phyloP scores from a whole-genome alignment of 2,797 vertebrate species.

The Dallia pectoralis region DNA sequence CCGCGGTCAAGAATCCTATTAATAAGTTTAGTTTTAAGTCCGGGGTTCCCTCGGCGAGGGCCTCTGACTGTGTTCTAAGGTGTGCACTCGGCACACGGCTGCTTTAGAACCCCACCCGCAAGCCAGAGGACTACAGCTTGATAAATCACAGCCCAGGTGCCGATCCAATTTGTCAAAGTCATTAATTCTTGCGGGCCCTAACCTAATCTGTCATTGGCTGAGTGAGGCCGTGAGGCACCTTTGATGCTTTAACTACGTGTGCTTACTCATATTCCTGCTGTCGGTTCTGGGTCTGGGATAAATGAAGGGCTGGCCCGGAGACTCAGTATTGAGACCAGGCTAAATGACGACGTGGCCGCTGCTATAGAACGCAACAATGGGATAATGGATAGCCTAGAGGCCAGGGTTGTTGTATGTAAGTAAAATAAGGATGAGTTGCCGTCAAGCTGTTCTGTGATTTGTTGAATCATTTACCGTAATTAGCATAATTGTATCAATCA shows the following conservation, averaged over 20 bases:
- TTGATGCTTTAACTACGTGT: slow-evolving; percentile 58
- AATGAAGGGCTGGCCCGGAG: slow-evolving; percentile 57
- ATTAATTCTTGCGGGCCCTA: slow-evolving; percentile 83
- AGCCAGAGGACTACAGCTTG: slow-evolving; percentile 71
- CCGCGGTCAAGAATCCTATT: slow-evolving; percentile 76
- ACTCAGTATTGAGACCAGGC: slow-evolving; percentile 1
- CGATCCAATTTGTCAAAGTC: slow-evolving; percentile 84
- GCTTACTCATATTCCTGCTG: slow-evolving; percentile 49
- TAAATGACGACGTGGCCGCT: neutral
- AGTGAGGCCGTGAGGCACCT: slow-evolving; percentile 60
- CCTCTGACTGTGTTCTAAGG: slow-evolving; percentile 42
- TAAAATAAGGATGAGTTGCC: no score
- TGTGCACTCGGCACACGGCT: slow-evolving; percentile 65
- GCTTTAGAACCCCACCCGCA: slow-evolving; percentile 62
- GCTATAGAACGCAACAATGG: no score
- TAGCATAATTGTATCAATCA: no score
- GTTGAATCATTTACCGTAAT: no score
- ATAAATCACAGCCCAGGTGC: slow-evolving; percentile 90
- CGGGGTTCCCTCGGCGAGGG: neutral
- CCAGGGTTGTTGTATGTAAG: no score
- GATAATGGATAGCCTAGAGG: no score
- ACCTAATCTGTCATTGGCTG: slow-evolving; percentile 70
- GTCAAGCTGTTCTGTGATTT: no score
- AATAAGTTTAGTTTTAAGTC: slow-evolving; percentile 66
- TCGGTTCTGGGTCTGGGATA: slow-evolving; percentile 57